phyloP scores from a whole-genome alignment of 1,140 invertebrate genomes.

The Drosophila insularis region DNA sequence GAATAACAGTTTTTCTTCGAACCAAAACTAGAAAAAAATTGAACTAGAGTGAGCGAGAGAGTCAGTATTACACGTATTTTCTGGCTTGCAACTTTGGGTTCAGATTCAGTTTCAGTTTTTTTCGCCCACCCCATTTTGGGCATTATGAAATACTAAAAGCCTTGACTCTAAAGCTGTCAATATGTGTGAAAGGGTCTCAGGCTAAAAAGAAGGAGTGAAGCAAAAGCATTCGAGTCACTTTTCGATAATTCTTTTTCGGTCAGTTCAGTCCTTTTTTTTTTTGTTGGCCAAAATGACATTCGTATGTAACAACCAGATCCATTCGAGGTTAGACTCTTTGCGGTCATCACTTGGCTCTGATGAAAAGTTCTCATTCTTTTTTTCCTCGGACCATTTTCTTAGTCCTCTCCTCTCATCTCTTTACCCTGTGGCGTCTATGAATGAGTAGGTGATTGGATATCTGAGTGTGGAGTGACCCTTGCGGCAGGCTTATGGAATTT shows the following conservation, averaged over 20 bases:
- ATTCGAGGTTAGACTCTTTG: slow-evolving; percentile 38
- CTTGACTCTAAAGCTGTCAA: slow-evolving; percentile 57
- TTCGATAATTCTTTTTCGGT: slow-evolving; percentile 71
- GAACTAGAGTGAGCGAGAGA: slow-evolving; percentile 12
- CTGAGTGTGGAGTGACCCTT: slow-evolving; percentile 37
- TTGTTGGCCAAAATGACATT: slow-evolving; percentile 40
- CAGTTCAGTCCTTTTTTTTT: neutral
- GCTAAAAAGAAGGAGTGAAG: neutral
- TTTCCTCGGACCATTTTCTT: slow-evolving; percentile 1
- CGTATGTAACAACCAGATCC: slow-evolving; percentile 38
- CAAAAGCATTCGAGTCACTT: slow-evolving; percentile 71
- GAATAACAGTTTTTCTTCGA: slow-evolving; percentile 71
- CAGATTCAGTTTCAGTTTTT: slow-evolving; percentile 32
- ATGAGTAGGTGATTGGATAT: neutral
- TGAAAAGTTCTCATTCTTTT: slow-evolving; percentile 8
- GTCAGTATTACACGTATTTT: slow-evolving; percentile 53
- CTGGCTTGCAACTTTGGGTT: slow-evolving; percentile 40
- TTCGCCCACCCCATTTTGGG: slow-evolving; percentile 22
- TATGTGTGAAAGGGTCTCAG: slow-evolving; percentile 10
- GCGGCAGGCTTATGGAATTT: slow-evolving; percentile 69
- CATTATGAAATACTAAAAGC: slow-evolving; percentile 62
- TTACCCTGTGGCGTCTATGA: neutral
- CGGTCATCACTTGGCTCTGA: slow-evolving; percentile 27
- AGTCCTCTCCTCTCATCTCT: neutral
- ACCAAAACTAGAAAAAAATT: slow-evolving; percentile 32